Percentiles rank a stretch among this genome's conserved stretches.
These are phyloP conservation scores for Euleptes europaea DNA, from an alignment of 2,113 vertebrate species.

Conservation along the genomic window DNA sequence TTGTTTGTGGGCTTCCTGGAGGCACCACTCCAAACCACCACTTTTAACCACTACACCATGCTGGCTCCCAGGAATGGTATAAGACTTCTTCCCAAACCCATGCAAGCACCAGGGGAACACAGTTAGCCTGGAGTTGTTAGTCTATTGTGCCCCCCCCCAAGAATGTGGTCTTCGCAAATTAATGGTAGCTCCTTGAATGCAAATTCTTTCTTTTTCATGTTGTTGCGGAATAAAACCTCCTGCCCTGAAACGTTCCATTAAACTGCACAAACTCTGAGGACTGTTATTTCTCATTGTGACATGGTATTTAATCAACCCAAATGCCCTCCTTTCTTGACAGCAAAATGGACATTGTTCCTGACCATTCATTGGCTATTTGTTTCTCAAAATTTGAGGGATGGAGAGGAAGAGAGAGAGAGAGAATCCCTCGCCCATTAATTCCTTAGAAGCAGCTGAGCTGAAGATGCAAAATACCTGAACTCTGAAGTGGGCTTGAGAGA, in stretches of 20 bases:
- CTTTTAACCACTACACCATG: too few relatives aligned
- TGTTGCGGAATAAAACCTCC: background rate
- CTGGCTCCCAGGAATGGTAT: too few relatives aligned
- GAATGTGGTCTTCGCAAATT: background rate
- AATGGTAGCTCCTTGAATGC: background rate
- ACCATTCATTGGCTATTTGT: slow-evolving; percentile 15
- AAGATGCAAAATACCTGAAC: background rate
- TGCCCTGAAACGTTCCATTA: background rate
- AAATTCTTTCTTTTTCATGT: background rate
- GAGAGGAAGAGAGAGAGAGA: background rate
- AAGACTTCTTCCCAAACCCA: background rate
- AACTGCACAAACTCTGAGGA: background rate
- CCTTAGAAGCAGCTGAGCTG: slow-evolving; percentile 18
- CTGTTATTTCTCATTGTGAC: background rate
- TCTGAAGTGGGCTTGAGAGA: background rate
- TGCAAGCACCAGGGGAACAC: background rate
- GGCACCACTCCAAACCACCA: too few relatives aligned
- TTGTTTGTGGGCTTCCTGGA: too few relatives aligned
- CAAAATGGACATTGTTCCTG: background rate
- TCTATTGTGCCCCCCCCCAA: slow-evolving; percentile 12
- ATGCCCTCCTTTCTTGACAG: background rate
- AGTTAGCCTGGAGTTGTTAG: background rate
- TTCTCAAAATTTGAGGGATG: slow-evolving; percentile 2
- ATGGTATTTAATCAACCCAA: background rate
- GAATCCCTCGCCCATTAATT: background rate